A percentile compares a stretch with the other conserved stretches of the same genome.
Conservation (phyloP, 2,888 invertebrate species). For the Cosmia trapezina region DNA sequence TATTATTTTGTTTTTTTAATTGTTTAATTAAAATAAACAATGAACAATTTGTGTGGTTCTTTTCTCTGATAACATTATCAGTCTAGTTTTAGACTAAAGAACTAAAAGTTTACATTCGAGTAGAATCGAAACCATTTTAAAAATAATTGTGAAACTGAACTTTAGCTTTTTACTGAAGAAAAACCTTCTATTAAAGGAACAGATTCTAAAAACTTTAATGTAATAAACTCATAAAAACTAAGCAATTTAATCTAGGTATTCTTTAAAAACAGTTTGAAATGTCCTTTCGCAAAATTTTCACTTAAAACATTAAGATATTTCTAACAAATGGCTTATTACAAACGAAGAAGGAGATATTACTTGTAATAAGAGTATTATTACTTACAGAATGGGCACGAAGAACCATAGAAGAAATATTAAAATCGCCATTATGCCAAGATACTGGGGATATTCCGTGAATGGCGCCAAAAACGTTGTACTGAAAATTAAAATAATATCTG, state of each 20-base stretch:
- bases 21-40: not conserved
- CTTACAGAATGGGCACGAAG: conserved; percentile 92
- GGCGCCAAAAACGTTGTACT: conserved; percentile 91
- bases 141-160: too few species aligned
- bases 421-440: conserved; percentile 92
- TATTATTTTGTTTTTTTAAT: too few species aligned
- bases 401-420: conserved; percentile 92
- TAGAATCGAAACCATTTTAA: too few species aligned
- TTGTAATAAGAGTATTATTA: conserved; percentile 69
- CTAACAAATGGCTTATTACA: conserved; percentile 31
- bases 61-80: not conserved
- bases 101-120: not conserved
- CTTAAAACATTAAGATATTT: conserved; percentile 7
- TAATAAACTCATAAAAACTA: not conserved
- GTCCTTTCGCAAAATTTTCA: conserved; percentile 10
- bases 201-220: not conserved
- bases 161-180: not conserved
- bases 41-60: not conserved
- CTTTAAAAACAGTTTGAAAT: not conserved
- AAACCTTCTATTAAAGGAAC: not conserved
- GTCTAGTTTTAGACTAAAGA: not conserved
- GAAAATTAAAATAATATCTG: conserved; percentile 69
- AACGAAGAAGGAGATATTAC: conserved; percentile 40
- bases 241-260: not conserved
- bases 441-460: conserved; percentile 91